phyloP scores from a whole-genome alignment of 1,140 invertebrate species.

The Eurytemora carolleeae region DNA sequence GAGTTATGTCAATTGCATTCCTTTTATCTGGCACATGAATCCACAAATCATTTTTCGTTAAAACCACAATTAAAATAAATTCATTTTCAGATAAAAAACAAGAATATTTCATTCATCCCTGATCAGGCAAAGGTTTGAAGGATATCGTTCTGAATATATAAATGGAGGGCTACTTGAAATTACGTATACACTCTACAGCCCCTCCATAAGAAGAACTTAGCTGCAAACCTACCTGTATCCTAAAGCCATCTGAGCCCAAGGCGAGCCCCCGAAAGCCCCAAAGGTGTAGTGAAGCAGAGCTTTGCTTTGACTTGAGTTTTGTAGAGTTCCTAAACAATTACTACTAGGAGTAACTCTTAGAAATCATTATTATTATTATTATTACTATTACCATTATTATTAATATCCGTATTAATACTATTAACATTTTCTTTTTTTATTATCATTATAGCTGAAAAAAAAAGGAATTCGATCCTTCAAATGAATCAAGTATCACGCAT shows the following conservation, averaged over 20 bases:
- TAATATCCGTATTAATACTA: neutral
- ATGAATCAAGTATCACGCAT: neutral
- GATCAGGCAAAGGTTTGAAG: no score
- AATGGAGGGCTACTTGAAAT: no score
- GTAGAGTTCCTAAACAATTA: constrained; percentile 56
- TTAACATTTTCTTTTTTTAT: neutral
- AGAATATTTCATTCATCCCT: no score
- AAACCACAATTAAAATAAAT: no score
- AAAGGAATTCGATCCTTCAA: no score
- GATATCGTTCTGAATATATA: no score
- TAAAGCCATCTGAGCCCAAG: constrained; percentile 81
- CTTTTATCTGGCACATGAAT: constrained; percentile 7
- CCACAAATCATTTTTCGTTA: constrained; percentile 9
- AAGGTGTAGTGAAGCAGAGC: constrained; percentile 80
- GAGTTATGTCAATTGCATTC: neutral
- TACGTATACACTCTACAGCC: no score
- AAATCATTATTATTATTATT: neutral
- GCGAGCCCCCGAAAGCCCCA: constrained; percentile 66
- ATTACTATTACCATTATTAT: neutral
- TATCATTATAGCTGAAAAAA: neutral
- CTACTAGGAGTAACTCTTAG: neutral
- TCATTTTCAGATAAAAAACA: no score
- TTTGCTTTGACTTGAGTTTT: constrained; percentile 65
- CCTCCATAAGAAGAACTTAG: no score
- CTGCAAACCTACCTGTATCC: constrained; percentile 46